Conservation (phyloP, 35 echinoderm and acorn worm species). For the Antedon bifida region DNA sequence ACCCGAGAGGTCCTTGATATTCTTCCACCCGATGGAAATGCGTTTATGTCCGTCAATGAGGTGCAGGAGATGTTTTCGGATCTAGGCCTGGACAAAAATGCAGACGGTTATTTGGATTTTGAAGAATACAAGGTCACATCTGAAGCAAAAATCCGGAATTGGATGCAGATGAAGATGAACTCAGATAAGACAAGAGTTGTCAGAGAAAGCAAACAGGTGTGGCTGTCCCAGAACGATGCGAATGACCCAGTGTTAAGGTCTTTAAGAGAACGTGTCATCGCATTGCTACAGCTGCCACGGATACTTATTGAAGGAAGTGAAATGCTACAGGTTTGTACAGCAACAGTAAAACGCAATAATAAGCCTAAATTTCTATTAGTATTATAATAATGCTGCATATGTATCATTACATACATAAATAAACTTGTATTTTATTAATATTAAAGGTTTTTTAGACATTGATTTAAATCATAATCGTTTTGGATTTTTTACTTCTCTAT, state of each 20-base stretch:
- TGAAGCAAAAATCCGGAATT: background rate
- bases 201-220: constrained; percentile 7
- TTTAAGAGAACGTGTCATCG: constrained; percentile 4
- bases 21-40: background rate
- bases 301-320: constrained; percentile 6
- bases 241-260: background rate
- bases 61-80: background rate
- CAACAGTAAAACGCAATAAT: background rate
- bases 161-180: background rate
- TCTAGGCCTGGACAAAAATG: background rate
- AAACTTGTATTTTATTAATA: no score
- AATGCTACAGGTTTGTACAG: constrained; percentile 1
- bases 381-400: no score
- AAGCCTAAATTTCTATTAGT: no score
- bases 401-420: no score
- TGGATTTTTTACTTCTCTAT: no score
- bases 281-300: background rate
- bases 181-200: background rate
- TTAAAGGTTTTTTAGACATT: no score
- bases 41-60: background rate
- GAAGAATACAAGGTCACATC: background rate
- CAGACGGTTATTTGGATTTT: background rate
- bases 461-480: no score
- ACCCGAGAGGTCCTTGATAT: background rate
- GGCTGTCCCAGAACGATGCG: background rate